Conservation (phyloP, 1,140 invertebrate species). For the Lordiphosa mommai region DNA sequence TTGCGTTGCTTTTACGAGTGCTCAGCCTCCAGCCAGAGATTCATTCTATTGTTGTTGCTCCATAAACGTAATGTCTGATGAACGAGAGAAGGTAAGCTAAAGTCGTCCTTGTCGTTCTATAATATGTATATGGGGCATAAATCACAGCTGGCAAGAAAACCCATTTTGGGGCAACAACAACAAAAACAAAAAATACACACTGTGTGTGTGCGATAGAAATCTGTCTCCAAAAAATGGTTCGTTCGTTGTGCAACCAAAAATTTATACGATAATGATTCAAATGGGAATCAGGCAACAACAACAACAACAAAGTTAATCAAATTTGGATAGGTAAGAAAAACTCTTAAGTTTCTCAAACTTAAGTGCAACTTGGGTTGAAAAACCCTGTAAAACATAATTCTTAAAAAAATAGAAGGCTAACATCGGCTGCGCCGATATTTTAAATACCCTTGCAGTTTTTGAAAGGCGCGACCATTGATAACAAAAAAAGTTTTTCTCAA, state of each 20-base stretch:
- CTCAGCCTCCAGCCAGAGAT: neutral
- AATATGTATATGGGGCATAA: constrained; percentile 24
- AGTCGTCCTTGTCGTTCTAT: constrained; percentile 17
- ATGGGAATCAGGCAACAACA: constrained; percentile 24
- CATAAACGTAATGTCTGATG: constrained; percentile 54
- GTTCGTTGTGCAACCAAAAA: constrained; percentile 15
- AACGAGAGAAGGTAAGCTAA: constrained; percentile 31
- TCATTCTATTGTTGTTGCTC: constrained; percentile 19
- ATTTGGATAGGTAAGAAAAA: no score
- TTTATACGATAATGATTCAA: constrained; percentile 29
- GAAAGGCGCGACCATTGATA: no score
- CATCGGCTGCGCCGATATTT: no score
- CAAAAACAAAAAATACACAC: no score
- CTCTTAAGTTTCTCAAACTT: no score
- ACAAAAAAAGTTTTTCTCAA: no score
- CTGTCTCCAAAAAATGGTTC: constrained; percentile 4
- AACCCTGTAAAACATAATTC: no score
- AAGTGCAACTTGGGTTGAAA: neutral
- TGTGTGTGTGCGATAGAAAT: constrained; percentile 4
- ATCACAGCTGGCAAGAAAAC: constrained; percentile 28
- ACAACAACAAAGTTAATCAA: no score
- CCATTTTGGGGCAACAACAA: constrained; percentile 1
- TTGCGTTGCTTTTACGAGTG: constrained; percentile 70
- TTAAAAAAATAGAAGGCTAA: no score
- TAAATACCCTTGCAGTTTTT: no score